A percentile compares a stretch with the other conserved stretches of the same genome.
These are phyloP conservation scores for Chitala chitala DNA, from an alignment of 2,113 vertebrate genomes.

Conservation along the genomic window DNA sequence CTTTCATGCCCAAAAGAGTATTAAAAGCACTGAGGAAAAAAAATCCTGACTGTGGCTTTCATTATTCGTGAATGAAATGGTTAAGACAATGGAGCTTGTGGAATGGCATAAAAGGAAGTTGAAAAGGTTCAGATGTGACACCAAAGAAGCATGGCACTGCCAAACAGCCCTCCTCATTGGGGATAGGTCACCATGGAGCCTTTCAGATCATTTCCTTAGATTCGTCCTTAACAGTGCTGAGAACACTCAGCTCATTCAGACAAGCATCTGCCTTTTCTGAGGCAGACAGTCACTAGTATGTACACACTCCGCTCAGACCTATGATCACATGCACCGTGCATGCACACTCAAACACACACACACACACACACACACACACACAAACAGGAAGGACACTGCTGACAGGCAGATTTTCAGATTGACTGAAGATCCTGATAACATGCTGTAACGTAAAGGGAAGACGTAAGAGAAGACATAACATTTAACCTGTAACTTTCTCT, in stretches of 20 bases:
- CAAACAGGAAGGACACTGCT: background rate
- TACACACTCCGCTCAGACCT: too few species aligned
- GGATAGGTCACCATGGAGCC: constrained; percentile 3
- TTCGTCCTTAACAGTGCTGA: background rate
- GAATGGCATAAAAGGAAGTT: constrained; percentile 39
- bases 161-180: constrained; percentile 19
- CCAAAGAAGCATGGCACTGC: constrained; percentile 21
- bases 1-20: too few species aligned
- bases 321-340: too few species aligned
- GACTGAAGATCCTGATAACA: background rate
- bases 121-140: constrained; percentile 36
- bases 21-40: too few species aligned
- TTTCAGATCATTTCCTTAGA: constrained; percentile 1
- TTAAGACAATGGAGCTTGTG: constrained; percentile 34
- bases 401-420: background rate
- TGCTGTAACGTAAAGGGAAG: background rate
- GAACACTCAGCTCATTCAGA: background rate
- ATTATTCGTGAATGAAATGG: too few species aligned
- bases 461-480: background rate
- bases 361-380: background rate
- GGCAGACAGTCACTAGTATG: background rate
- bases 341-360: too few species aligned
- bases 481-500: background rate
- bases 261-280: background rate
- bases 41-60: too few species aligned